Percentiles rank a stretch among this genome's conserved stretches.
Conservation (phyloP, 2,797 vertebrate genomes). For the Poeciliopsis gracilis region DNA sequence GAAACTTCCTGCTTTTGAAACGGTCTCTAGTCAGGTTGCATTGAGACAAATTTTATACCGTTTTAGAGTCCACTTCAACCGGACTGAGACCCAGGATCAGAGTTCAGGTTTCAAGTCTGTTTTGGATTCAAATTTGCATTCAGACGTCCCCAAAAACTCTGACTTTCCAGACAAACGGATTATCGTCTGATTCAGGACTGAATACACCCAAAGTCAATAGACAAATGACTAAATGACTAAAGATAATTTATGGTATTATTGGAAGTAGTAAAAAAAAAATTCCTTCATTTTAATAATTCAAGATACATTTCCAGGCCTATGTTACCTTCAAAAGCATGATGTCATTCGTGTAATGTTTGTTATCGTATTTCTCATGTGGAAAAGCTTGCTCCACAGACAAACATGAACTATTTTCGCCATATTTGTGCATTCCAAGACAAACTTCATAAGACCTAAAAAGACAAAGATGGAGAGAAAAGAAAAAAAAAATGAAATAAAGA, state of each 20-base stretch:
- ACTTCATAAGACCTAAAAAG: neutral
- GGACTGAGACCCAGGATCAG: too few species aligned
- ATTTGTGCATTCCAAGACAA: neutral
- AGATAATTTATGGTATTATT: neutral
- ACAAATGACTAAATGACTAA: too few species aligned
- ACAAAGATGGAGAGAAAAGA: neutral
- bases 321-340: constrained; percentile 75
- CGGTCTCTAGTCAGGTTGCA: too few species aligned
- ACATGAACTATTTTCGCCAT: accelerated
- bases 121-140: too few species aligned
- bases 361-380: constrained; percentile 15
- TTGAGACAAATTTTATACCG: too few species aligned
- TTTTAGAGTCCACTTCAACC: too few species aligned
- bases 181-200: too few species aligned
- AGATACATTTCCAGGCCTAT: neutral
- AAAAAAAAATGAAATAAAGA: neutral
- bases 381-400: accelerated
- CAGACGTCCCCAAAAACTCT: too few species aligned
- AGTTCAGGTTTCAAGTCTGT: too few species aligned
- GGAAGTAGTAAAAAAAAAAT: neutral
- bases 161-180: too few species aligned
- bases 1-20: too few species aligned
- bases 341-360: constrained; percentile 10
- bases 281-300: neutral
- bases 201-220: neutral